A percentile compares a stretch with the other conserved stretches of the same genome.
Conservation (phyloP, 2,888 invertebrate genomes). For the Noctuana brunneofusca region DNA sequence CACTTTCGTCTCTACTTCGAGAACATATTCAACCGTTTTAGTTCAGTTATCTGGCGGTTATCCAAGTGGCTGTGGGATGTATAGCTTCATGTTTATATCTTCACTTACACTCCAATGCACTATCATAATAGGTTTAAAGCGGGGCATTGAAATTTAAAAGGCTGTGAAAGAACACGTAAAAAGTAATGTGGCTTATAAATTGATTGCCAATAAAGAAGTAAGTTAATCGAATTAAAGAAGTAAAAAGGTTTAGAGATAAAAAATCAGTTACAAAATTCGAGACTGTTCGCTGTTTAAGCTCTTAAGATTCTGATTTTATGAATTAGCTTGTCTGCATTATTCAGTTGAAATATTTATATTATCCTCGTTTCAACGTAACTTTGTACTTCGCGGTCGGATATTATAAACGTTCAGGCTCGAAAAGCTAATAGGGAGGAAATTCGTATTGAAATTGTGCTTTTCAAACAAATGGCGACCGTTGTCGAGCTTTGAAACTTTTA, state of each 20-base stretch:
- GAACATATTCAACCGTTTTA: conserved; percentile 22
- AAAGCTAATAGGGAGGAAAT: conserved; percentile 8
- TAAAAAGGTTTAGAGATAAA: too few relatives aligned
- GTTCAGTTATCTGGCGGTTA: conserved; percentile 23
- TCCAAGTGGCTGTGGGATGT: conserved; percentile 16
- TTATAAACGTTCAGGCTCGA: not conserved
- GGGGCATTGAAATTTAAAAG: not conserved
- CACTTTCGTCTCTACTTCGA: not conserved
- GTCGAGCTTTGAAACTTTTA: conserved; percentile 23
- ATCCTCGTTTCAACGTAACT: not conserved
- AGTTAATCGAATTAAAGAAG: too few relatives aligned
- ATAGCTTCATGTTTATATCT: not conserved
- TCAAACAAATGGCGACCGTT: conserved; percentile 14
- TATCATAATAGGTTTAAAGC: conserved; percentile 6
- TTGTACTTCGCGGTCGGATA: not conserved
- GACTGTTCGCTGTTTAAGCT: too few relatives aligned
- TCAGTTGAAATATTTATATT: too few relatives aligned
- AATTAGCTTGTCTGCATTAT: too few relatives aligned
- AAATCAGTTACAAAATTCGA: too few relatives aligned
- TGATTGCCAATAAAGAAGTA: too few relatives aligned
- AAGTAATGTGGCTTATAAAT: not conserved
- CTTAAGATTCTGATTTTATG: too few relatives aligned
- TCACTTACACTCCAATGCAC: conserved; percentile 3
- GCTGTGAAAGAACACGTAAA: not conserved
- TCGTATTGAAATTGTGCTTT: conserved; percentile 6